phyloP scores from a whole-genome alignment of 2,888 invertebrate genomes.

The Cabera pusaria region DNA sequence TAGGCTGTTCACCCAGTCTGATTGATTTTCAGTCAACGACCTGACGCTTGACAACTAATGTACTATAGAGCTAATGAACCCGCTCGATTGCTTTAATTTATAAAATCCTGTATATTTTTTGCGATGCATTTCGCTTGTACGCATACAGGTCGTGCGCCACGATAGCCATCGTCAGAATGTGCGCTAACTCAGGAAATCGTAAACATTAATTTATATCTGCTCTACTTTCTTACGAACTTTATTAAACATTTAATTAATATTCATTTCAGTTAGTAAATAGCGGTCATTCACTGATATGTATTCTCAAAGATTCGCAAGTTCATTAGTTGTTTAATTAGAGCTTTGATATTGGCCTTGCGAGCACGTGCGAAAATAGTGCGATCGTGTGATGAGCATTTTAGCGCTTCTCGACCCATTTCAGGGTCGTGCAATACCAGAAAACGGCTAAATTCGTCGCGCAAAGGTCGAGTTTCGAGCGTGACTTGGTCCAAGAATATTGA shows the following conservation, averaged over 20 bases:
- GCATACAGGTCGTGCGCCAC: conserved; percentile 13
- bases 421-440: conserved; percentile 44
- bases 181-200: conserved; percentile 24
- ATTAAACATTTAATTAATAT: conserved; percentile 4
- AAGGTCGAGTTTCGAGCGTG: conserved; percentile 39
- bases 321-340: conserved; percentile 10
- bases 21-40: conserved; percentile 21
- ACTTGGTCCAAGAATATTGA: conserved; percentile 19
- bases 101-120: conserved; percentile 11
- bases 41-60: conserved; percentile 13
- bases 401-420: conserved; percentile 33
- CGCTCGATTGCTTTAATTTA: conserved; percentile 16
- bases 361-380: conserved; percentile 11
- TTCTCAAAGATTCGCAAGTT: conserved; percentile 12
- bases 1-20: conserved; percentile 24
- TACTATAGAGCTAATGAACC: conserved; percentile 11
- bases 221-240: conserved; percentile 18
- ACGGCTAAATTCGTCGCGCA: conserved; percentile 35
- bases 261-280: too few species aligned
- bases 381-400: conserved; percentile 32
- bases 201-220: conserved; percentile 19
- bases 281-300: background rate
- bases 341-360: conserved; percentile 21
- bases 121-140: conserved; percentile 9
- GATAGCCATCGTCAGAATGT: conserved; percentile 23